Evolutionary conservation across 2,888 invertebrate species (phyloP).

Genomic region (Ophion ventricosus): DNA sequence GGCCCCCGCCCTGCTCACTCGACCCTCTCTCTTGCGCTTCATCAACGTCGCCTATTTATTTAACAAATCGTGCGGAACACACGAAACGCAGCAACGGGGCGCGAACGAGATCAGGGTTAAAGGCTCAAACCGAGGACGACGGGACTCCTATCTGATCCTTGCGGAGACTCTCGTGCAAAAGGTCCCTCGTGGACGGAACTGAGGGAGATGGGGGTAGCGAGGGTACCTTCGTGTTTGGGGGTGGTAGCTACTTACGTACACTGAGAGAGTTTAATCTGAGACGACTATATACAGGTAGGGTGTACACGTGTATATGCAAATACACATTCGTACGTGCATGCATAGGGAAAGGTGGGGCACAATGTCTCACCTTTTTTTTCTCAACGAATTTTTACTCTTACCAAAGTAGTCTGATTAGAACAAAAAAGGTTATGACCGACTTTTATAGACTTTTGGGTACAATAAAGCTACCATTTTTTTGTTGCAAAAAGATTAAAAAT

Average conservation of each 20-base stretch:
- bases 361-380: no score
- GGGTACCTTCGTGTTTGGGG: conserved; percentile 53
- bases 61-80: conserved; percentile 63
- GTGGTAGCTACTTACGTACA: conserved; percentile 14
- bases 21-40: conserved; percentile 44
- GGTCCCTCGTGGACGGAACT: background rate
- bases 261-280: no score
- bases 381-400: no score
- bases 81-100: conserved; percentile 44
- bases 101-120: conserved; percentile 36
- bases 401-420: no score
- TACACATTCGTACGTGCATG: no score
- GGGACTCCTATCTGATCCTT: conserved; percentile 54
- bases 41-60: conserved; percentile 64
- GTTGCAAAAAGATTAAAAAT: no score
- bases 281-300: background rate
- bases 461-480: no score
- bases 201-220: background rate
- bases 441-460: no score
- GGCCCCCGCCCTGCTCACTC: background rate
- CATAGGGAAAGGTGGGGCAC: no score
- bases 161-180: conserved; percentile 26
- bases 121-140: background rate
- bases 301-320: no score
- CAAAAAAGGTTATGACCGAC: no score